Percentiles rank a stretch among this genome's conserved stretches.
These are phyloP conservation scores for Harpagifer antarcticus DNA, from an alignment of 2,797 vertebrate species.

Conservation along the genomic window DNA sequence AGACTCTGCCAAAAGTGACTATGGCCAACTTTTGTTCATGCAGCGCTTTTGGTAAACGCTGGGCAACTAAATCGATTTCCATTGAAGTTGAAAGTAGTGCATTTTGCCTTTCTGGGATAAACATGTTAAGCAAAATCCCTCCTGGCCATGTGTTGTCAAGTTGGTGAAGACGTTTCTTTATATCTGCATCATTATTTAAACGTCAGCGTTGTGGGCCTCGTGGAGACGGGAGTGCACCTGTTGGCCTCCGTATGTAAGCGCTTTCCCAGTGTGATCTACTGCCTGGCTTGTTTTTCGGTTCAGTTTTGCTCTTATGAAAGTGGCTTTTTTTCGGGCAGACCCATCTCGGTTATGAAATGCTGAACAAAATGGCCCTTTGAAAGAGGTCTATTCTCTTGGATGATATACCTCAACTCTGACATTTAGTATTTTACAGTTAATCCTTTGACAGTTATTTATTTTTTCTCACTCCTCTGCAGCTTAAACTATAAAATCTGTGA, in stretches of 20 bases:
- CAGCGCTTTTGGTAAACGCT: no score
- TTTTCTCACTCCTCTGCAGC: not conserved
- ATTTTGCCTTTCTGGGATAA: not conserved
- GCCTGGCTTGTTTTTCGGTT: not conserved
- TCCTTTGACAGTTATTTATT: conserved; percentile 1
- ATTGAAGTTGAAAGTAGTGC: not conserved
- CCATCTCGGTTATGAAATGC: not conserved
- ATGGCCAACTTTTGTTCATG: no score
- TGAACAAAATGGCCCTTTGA: not conserved
- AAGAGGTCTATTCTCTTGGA: not conserved
- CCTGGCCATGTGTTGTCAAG: no score
- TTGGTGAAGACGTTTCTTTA: no score
- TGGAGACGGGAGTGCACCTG: no score
- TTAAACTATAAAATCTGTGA: conserved; percentile 12
- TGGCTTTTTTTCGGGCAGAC: not conserved
- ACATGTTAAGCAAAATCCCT: not conserved
- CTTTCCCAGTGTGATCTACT: not conserved
- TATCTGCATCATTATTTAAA: no score
- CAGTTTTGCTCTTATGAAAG: not conserved
- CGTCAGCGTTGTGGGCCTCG: no score
- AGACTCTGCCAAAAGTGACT: no score
- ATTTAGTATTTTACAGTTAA: not conserved
- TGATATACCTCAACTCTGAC: conserved; percentile 4
- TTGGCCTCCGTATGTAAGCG: not conserved
- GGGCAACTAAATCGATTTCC: not conserved